Conservation (phyloP, 1,140 invertebrate genomes). For the Drosophila nigrodunni region DNA sequence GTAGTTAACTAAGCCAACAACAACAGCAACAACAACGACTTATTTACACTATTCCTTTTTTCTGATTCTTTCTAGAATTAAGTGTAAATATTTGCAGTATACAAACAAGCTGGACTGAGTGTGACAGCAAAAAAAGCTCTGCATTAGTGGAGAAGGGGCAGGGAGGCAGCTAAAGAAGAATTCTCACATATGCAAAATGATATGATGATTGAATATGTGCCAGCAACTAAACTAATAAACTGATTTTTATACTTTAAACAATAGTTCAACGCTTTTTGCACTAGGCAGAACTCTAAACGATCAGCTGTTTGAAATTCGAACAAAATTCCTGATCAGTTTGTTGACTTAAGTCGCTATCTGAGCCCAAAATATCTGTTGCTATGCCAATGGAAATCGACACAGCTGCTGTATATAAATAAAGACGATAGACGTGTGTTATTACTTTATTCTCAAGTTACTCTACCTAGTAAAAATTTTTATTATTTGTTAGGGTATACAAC, state of each 20-base stretch:
- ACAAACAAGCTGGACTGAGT: constrained; percentile 28
- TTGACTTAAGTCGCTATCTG: neutral
- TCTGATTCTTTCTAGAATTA: constrained; percentile 13
- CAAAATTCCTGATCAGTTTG: neutral
- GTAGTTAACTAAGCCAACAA: constrained; percentile 35
- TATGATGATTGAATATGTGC: constrained; percentile 26
- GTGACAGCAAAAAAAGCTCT: constrained; percentile 29
- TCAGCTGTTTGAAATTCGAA: no score
- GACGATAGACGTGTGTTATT: neutral
- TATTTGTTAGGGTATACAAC: neutral
- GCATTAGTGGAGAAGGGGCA: neutral
- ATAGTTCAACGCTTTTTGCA: neutral
- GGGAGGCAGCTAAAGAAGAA: neutral
- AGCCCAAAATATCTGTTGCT: neutral
- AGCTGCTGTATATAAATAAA: neutral
- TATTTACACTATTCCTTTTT: constrained; percentile 24
- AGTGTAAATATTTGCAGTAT: constrained; percentile 58
- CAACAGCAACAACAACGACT: constrained; percentile 12
- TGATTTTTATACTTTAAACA: neutral
- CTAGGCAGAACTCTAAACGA: no score
- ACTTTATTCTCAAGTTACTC: neutral
- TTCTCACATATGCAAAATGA: constrained; percentile 22
- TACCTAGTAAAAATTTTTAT: no score
- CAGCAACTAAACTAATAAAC: constrained; percentile 4
- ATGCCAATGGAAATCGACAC: constrained; percentile 3